Evolutionary conservation across 2,797 vertebrate genomes (phyloP).

Genomic region (Lithobates pipiens): DNA sequence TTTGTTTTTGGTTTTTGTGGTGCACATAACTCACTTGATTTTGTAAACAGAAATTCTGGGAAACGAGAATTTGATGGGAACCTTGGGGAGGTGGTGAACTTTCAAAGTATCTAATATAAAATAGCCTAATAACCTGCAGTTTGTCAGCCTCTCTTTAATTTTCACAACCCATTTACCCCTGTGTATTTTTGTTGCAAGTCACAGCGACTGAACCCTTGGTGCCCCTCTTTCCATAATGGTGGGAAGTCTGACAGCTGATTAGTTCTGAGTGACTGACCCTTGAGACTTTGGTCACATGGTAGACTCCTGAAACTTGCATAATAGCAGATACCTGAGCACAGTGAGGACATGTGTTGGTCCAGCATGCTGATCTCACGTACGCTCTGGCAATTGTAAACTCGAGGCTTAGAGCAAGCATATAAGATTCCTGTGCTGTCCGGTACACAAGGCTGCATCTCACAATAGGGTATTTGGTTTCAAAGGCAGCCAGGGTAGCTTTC

Average conservation of each 20-base stretch:
- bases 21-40: slow-evolving; percentile 2
- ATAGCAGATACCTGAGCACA: slow-evolving; percentile 80
- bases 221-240: background rate
- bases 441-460: slow-evolving; percentile 74
- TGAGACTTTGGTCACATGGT: slow-evolving; percentile 84
- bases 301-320: slow-evolving; percentile 75
- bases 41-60: slow-evolving; percentile 44
- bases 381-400: slow-evolving; percentile 70
- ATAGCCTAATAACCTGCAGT: background rate
- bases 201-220: background rate
- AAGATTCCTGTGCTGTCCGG: slow-evolving; percentile 73
- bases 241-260: slow-evolving; percentile 71
- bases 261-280: slow-evolving; percentile 72
- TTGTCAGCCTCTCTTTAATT: background rate
- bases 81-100: background rate
- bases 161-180: background rate
- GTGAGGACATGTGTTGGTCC: slow-evolving; percentile 78
- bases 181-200: background rate
- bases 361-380: slow-evolving; percentile 59
- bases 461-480: slow-evolving; percentile 79
- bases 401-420: slow-evolving; percentile 68
- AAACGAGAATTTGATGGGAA: slow-evolving; percentile 28
- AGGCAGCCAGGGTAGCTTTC: slow-evolving; percentile 72
- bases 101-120: slow-evolving; percentile 3
- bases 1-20: slow-evolving; percentile 10